Evolutionary conservation across 2,113 vertebrate species (phyloP), one percentile per base, ranked within the genome.

Genomic region (Paramisgurnus dabryanus): DNA sequence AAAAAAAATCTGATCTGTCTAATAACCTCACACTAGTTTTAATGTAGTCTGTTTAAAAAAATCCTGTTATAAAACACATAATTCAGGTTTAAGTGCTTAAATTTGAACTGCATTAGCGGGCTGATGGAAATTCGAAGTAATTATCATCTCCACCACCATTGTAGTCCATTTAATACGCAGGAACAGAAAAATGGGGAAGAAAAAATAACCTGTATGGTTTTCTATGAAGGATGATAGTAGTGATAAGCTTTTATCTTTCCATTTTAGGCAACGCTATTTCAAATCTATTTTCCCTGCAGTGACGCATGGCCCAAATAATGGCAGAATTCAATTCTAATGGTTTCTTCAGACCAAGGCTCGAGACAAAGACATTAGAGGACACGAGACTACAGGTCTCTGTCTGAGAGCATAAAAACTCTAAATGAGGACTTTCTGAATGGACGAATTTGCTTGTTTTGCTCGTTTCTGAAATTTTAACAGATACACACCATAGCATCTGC

Each of bases 91-190:
- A 82, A 86, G 45, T 76, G 75, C 39, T 67, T 81, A 78, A 61
- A 57, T 83, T 72, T 79, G 22, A 68, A 64, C 49, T n/a, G 8
- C 49, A 68, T 74, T 41, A 6, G 45, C 6, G 41, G 40, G 17
- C 41, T 55, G 84, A 83, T 63, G 64, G 73, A 72, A 82, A 84
- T 79, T 79, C 85, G 9, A 77, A 84, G 81, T 80, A 76, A 86
- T 87, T 82, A 78, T 73, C 81, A 82, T 83, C 53, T 73, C 60
- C 49, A n/a, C 17, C 40, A 73, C 87, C 73, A 66, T 84, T 77
- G 75, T 80, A 15, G 45, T 49, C 43, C 53, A 69, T 78, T 63
- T 74, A 77, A 72, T 53, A 80, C 63, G 22, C 10, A 60, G 60
- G n/a, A 72, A 81, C 73, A 13, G 61, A 81, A 71, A 53, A 76